A percentile compares a stretch with the other conserved stretches of the same genome.
These are phyloP conservation scores for Ips nitidus DNA, from an alignment of 1,140 invertebrate genomes.

Conservation along the genomic window DNA sequence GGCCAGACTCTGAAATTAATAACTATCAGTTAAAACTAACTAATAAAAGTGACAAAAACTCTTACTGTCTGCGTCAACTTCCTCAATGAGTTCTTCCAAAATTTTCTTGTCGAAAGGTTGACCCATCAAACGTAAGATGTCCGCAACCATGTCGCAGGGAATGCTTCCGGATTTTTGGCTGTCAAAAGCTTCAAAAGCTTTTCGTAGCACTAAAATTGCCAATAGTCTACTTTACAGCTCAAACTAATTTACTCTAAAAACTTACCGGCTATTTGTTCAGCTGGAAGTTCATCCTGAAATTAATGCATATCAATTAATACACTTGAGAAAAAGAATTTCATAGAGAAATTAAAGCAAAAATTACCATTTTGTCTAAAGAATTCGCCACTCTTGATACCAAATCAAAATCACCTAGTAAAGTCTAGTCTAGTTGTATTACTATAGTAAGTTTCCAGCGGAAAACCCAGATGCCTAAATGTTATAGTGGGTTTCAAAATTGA, in stretches of 20 bases:
- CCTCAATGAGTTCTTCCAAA: slow-evolving; percentile 91
- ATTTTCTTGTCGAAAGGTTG: slow-evolving; percentile 96
- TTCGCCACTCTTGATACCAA: background rate
- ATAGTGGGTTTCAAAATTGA: background rate
- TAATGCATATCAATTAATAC: slow-evolving; percentile 5
- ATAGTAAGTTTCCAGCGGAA: too few relatives aligned
- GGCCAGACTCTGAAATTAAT: slow-evolving; percentile 75
- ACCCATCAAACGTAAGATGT: slow-evolving; percentile 92
- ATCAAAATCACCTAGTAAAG: background rate
- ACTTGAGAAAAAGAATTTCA: background rate
- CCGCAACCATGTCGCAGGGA: slow-evolving; percentile 90
- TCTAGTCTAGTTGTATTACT: background rate
- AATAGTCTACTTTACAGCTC: too few relatives aligned
- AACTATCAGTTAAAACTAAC: background rate
- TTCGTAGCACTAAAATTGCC: slow-evolving; percentile 72
- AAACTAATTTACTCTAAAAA: slow-evolving; percentile 10
- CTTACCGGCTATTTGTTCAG: slow-evolving; percentile 52
- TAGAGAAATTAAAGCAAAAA: background rate
- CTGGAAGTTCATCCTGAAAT: slow-evolving; percentile 51
- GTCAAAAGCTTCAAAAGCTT: slow-evolving; percentile 97
- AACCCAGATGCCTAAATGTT: background rate
- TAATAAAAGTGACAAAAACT: background rate
- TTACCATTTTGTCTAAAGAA: background rate
- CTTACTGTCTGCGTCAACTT: slow-evolving; percentile 95
- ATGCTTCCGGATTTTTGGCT: slow-evolving; percentile 91